Evolutionary conservation across 2,113 vertebrate genomes (phyloP).

Genomic region (Proteles cristata): DNA sequence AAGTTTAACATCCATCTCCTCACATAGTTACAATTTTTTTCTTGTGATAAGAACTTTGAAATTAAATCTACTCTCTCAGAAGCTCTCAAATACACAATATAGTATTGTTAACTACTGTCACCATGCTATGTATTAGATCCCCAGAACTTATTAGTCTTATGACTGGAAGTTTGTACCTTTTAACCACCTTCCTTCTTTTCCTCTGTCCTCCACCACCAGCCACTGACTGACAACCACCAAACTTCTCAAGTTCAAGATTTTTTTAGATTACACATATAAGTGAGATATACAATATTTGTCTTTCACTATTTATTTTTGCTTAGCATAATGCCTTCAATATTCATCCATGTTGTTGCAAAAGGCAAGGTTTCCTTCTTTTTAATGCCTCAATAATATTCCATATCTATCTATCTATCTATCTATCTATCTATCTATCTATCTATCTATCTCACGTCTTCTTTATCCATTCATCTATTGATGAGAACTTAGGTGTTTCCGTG

Average conservation of each 20-base stretch:
- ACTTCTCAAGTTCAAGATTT: not conserved
- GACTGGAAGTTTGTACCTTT: not conserved
- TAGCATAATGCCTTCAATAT: not conserved
- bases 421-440: not conserved
- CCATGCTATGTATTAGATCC: not conserved
- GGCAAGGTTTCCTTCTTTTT: not conserved
- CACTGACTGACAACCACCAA: not conserved
- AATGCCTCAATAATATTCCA: not conserved
- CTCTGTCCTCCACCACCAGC: not conserved
- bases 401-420: not conserved
- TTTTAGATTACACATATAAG: not conserved
- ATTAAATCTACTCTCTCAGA: not conserved
- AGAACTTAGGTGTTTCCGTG: not conserved
- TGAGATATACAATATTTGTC: not conserved
- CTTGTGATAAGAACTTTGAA: not conserved
- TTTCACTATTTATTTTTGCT: not conserved
- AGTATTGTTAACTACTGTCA: not conserved
- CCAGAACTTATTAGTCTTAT: not conserved
- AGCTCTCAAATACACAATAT: not conserved
- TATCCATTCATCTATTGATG: not conserved
- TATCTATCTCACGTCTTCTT: not conserved
- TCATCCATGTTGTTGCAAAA: not conserved
- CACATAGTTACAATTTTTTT: not conserved
- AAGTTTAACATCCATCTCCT: not conserved
- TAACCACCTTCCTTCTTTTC: not conserved